These are phyloP conservation scores for Capitulum mitella DNA, from an alignment of 2,888 invertebrate species.

Conservation along the genomic window DNA sequence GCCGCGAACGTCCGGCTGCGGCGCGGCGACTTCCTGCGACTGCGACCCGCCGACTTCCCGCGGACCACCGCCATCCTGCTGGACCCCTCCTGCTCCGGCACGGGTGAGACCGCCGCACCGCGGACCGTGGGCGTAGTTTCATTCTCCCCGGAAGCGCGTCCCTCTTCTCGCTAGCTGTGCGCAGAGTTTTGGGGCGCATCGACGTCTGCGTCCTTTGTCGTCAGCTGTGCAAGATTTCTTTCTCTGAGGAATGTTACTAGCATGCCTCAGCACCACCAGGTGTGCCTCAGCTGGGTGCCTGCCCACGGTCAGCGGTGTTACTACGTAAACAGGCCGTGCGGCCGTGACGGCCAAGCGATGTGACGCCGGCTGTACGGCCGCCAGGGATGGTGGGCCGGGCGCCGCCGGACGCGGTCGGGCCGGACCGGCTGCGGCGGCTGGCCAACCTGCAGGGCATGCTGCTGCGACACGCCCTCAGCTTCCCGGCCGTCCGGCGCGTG, in stretches of 20 bases:
- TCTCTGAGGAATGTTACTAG: too few species aligned
- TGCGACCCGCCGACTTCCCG: constrained; percentile 55
- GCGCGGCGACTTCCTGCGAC: constrained; percentile 62
- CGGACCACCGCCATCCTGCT: constrained; percentile 83
- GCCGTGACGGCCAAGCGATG: background rate
- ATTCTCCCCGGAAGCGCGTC: too few species aligned
- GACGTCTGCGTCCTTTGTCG: too few species aligned
- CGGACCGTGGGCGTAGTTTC: too few species aligned
- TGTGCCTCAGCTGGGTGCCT: background rate
- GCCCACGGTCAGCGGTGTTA: background rate
- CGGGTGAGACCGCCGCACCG: constrained; percentile 62
- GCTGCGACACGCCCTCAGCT: constrained; percentile 76
- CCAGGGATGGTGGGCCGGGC: constrained; percentile 23
- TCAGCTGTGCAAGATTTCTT: too few species aligned
- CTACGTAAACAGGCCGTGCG: background rate
- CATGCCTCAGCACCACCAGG: background rate
- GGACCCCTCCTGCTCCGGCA: constrained; percentile 94
- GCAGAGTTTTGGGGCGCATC: too few species aligned
- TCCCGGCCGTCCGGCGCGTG: constrained; percentile 73
- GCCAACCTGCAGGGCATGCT: constrained; percentile 67
- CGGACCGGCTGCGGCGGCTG: constrained; percentile 39
- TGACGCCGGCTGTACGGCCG: background rate
- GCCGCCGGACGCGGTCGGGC: constrained; percentile 28
- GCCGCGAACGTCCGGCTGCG: constrained; percentile 47
- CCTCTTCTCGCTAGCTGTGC: too few species aligned